Evolutionary conservation across 1,140 invertebrate genomes (phyloP), one percentile per base, ranked within the genome.

Genomic region (Macrosteles quadrilineatus): DNA sequence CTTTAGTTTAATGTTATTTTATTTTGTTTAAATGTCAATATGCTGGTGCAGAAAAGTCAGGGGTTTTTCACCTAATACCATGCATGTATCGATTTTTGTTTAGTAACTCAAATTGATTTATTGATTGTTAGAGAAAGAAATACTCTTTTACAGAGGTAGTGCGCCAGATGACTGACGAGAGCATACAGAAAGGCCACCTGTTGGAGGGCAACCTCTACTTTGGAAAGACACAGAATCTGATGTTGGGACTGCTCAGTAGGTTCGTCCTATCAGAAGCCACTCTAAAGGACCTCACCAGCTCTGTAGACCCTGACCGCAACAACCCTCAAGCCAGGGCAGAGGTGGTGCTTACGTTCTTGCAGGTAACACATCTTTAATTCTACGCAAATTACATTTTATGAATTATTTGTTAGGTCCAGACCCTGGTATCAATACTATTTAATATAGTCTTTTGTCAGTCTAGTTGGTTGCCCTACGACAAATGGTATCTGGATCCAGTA

Each of bases 171-270:
- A 70, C 36, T 32, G 72, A 72, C 36, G 73, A 72, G 19, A 50
- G 70, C 17, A 62, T 63, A 27, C 68, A 73, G 25, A 53, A 65
- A 19, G 66, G 65, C 21, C 36, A 66, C 9, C 55, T 72, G 12
- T 43, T 72, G 30, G 86, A 88, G 75, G 77, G 85, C 21, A 81
- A 84, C 12, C 82, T 82, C 0, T 83, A 87, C 76, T 81, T 89
- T 0, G 86, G 85, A 73, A 80, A 88, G 0, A 75, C 91, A 23
- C 88, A 90, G 72, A 86, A 86, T 72, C 79, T 93, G 19, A 89
- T 93, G 84, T 77, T 93, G 21, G 84, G 86, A 0, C 79, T 94
- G 19, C 82, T 94, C 29, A 85, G 88, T 11, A 86, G 89, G 70
- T 94, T 93, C 76, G 79, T 73, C n/a, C 66, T 73, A 57, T 71